Conservation (phyloP, 2,113 vertebrate genomes). For the Anser cygnoides region DNA sequence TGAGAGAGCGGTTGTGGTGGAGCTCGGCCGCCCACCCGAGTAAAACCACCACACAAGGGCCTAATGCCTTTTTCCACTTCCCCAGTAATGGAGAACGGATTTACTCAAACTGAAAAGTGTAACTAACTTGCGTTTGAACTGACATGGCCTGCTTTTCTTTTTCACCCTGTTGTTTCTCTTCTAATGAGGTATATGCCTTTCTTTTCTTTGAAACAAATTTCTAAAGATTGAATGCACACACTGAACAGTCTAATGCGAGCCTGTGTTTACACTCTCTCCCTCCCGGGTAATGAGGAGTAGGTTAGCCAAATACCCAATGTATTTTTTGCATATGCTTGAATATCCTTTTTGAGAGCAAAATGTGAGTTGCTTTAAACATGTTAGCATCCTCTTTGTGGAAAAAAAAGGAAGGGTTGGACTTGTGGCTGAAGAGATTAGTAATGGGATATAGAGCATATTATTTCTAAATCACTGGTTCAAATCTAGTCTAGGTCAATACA, state of each 20-base stretch:
- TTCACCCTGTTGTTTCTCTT: slow-evolving; percentile 32
- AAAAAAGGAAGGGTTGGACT: background rate
- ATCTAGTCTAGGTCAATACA: slow-evolving; percentile 21
- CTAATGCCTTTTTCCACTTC: slow-evolving; percentile 60
- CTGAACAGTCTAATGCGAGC: slow-evolving; percentile 1
- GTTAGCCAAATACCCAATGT: background rate
- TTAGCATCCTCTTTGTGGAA: background rate
- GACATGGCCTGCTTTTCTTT: slow-evolving; percentile 2
- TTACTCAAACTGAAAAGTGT: slow-evolving; percentile 63
- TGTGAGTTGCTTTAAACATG: background rate
- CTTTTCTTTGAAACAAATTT: slow-evolving; percentile 45
- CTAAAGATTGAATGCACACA: background rate
- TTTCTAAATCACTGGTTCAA: slow-evolving; percentile 46
- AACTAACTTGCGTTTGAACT: slow-evolving; percentile 15
- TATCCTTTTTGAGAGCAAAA: slow-evolving; percentile 11
- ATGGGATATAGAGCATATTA: slow-evolving; percentile 30
- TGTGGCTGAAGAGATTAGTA: slow-evolving; percentile 45
- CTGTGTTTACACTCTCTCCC: background rate
- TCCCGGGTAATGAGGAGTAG: slow-evolving; percentile 12
- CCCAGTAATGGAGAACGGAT: slow-evolving; percentile 32
- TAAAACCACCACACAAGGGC: background rate
- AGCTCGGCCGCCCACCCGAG: too few species aligned
- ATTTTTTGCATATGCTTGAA: background rate
- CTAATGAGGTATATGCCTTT: slow-evolving; percentile 51
- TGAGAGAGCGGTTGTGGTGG: too few species aligned